Conservation (phyloP, 1,140 invertebrate species). For the Euglossa dilemma region DNA sequence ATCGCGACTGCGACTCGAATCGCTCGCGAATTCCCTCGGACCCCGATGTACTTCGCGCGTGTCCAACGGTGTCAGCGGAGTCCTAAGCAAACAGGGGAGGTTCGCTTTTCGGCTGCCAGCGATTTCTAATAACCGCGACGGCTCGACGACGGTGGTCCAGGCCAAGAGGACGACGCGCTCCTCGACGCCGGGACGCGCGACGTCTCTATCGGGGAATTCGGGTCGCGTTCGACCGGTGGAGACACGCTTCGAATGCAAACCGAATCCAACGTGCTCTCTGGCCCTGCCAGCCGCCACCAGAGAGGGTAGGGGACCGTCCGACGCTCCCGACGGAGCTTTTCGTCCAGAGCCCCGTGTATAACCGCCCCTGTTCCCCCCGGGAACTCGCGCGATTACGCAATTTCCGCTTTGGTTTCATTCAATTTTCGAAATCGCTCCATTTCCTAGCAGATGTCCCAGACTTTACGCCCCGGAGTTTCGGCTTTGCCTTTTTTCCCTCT, state of each 20-base stretch:
- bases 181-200: slow-evolving; percentile 12
- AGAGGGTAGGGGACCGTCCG: slow-evolving; percentile 14
- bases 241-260: slow-evolving; percentile 66
- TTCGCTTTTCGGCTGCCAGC: not conserved
- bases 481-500: not conserved
- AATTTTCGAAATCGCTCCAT: slow-evolving; percentile 73
- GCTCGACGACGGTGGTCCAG: not conserved
- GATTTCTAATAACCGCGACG: slow-evolving; percentile 51
- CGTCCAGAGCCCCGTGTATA: slow-evolving; percentile 39
- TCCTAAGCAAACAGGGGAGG: slow-evolving; percentile 41
- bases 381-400: slow-evolving; percentile 73
- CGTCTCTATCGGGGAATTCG: slow-evolving; percentile 55
- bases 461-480: not conserved
- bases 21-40: not conserved
- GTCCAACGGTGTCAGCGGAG: slow-evolving; percentile 13
- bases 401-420: slow-evolving; percentile 77
- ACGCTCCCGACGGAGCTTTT: slow-evolving; percentile 55
- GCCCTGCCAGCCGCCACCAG: slow-evolving; percentile 3
- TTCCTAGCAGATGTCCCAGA: slow-evolving; percentile 62
- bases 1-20: not conserved
- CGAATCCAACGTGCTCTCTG: slow-evolving; percentile 38
- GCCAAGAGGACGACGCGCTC: slow-evolving; percentile 34
- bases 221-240: slow-evolving; percentile 60
- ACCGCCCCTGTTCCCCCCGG: slow-evolving; percentile 31
- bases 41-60: not conserved